phyloP scores from a whole-genome alignment of 2,113 vertebrate genomes.

The Podarcis raffonei region DNA sequence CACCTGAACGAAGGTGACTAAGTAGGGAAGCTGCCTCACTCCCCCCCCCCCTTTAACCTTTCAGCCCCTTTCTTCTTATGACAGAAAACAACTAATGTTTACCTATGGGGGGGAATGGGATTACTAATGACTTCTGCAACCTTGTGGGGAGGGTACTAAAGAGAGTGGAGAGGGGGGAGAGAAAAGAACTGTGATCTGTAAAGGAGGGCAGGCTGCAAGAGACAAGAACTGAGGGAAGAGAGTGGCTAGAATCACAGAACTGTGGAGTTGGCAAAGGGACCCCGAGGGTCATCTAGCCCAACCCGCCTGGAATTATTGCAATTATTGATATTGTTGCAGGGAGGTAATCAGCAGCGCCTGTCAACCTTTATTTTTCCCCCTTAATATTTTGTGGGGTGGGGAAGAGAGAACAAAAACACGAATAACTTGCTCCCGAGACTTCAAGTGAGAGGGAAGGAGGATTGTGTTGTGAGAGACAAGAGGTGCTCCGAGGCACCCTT shows the following conservation, averaged over 20 bases:
- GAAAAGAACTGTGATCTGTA: no score
- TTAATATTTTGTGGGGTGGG: no score
- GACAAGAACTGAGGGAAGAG: neutral
- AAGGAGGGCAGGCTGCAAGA: neutral
- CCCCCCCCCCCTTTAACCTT: neutral
- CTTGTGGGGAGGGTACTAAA: no score
- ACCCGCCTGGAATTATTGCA: no score
- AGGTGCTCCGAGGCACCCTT: neutral
- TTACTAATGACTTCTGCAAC: neutral
- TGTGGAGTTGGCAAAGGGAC: no score
- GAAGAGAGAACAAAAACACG: neutral
- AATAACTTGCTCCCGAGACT: neutral
- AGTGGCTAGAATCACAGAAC: no score
- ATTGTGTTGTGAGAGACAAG: neutral
- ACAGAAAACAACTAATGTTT: neutral
- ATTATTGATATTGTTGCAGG: no score
- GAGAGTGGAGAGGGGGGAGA: no score
- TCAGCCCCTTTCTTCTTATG: neutral
- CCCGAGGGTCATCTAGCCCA: no score
- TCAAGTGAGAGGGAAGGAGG: no score
- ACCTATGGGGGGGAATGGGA: no score
- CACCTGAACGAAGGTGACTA: neutral
- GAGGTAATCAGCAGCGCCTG: neutral
- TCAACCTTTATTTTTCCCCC: accelerated
- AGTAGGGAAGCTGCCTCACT: neutral